Evolutionary conservation across 2,113 vertebrate genomes (phyloP).

Genomic region (Notiomystis cincta): DNA sequence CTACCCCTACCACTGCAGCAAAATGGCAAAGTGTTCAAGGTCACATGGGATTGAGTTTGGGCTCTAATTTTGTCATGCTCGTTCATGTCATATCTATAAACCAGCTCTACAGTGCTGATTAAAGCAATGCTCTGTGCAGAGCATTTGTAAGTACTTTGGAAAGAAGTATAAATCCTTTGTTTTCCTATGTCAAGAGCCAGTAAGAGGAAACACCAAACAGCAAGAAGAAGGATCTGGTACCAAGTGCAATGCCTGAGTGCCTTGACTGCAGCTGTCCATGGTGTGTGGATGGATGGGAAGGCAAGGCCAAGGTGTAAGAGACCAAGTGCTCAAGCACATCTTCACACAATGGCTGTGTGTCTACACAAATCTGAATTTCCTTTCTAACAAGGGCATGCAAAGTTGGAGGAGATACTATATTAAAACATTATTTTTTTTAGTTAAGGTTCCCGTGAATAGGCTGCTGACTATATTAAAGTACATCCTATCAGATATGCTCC

Average conservation of each 20-base stretch:
- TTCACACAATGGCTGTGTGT: not conserved
- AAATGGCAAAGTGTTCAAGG: not conserved
- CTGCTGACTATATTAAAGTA: not conserved
- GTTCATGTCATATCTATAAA: not conserved
- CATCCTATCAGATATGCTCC: not conserved
- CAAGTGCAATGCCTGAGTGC: not conserved
- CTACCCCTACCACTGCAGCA: not conserved
- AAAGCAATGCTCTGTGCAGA: not conserved
- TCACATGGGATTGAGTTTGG: not conserved
- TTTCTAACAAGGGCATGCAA: not conserved
- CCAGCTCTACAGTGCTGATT: accelerated
- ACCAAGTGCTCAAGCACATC: not conserved
- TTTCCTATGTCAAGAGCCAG: not conserved
- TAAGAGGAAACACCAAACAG: not conserved
- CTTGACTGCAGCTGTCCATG: not conserved
- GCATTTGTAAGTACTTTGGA: not conserved
- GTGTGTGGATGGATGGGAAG: not conserved
- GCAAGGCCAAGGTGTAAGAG: not conserved
- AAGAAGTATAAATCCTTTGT: not conserved
- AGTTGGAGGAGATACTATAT: not conserved
- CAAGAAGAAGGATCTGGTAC: not conserved
- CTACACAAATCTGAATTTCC: not conserved
- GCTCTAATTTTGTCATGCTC: not conserved
- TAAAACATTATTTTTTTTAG: not conserved
- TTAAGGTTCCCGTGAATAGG: not conserved